A percentile compares a stretch with the other conserved stretches of the same genome.
Evolutionary conservation across 2,888 invertebrate species (phyloP).

Genomic region (Drosophila mayaguana): DNA sequence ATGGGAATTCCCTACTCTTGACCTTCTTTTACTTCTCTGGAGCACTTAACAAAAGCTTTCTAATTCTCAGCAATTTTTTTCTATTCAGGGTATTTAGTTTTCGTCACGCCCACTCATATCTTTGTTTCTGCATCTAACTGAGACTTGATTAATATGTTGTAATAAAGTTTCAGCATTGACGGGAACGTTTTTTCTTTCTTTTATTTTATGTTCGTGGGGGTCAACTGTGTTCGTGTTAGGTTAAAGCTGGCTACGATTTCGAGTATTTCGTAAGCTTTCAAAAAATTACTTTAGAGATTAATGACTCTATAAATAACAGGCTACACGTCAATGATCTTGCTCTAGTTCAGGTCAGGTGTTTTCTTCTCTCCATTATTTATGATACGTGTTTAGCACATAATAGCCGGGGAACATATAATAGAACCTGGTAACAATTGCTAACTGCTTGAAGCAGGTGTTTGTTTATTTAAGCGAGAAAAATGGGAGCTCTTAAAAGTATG

Average conservation of each 20-base stretch:
- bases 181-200: slow-evolving; percentile 16
- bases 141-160: slow-evolving; percentile 56
- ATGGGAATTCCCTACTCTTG: not conserved
- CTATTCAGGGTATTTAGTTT: slow-evolving; percentile 36
- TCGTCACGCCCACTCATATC: slow-evolving; percentile 17
- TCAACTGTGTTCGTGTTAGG: slow-evolving; percentile 53
- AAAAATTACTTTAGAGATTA: slow-evolving; percentile 52
- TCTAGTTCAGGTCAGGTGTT: slow-evolving; percentile 14
- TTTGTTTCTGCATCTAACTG: slow-evolving; percentile 14
- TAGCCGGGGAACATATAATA: slow-evolving; percentile 6
- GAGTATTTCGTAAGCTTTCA: slow-evolving; percentile 25
- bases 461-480: not conserved
- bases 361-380: slow-evolving; percentile 33
- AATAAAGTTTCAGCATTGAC: slow-evolving; percentile 56
- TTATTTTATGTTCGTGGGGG: slow-evolving; percentile 18
- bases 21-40: not conserved
- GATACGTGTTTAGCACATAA: slow-evolving; percentile 51
- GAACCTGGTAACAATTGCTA: slow-evolving; percentile 13
- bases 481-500: not conserved
- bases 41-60: slow-evolving; percentile 2
- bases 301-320: slow-evolving; percentile 63
- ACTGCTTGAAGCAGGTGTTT: slow-evolving; percentile 6
- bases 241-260: slow-evolving; percentile 50
- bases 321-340: slow-evolving; percentile 56
- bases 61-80: not conserved